Conservation (phyloP, 2,113 vertebrate species). For the Sialia sialis region DNA sequence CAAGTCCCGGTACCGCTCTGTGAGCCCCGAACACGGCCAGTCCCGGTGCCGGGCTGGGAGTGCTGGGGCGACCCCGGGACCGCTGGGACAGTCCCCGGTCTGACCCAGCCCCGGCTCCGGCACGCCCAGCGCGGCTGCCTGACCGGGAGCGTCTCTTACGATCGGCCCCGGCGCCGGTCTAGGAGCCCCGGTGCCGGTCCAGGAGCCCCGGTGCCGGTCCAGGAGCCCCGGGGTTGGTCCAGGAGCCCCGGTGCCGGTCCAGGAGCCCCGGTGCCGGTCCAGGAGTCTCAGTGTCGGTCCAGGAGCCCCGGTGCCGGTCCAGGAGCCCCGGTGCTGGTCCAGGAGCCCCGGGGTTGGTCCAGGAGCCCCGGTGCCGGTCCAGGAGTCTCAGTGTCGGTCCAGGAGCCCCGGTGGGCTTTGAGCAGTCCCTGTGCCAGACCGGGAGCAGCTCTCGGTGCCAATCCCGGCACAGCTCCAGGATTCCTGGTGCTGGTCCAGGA, state of each 20-base stretch:
- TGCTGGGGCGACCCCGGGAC: not conserved
- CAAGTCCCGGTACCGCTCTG: not conserved
- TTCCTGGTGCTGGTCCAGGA: too few relatives aligned
- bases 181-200: too few relatives aligned
- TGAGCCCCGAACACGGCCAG: not conserved
- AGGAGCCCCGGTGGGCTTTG: not conserved
- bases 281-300: not conserved
- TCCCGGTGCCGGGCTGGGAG: too few relatives aligned
- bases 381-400: too few relatives aligned
- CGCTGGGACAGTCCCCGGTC: not conserved
- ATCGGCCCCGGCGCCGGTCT: fast-evolving
- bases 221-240: too few relatives aligned
- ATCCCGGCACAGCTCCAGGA: not conserved
- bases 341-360: too few relatives aligned
- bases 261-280: too few relatives aligned
- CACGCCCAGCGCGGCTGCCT: not conserved
- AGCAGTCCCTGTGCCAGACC: not conserved
- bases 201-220: too few relatives aligned
- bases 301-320: fast-evolving
- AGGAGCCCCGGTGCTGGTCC: too few relatives aligned
- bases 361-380: too few relatives aligned
- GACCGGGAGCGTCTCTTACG: not conserved
- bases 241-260: too few relatives aligned
- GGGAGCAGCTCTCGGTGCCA: not conserved
- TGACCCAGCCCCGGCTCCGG: not conserved